Base-by-base conservation (phyloP, 2,888 invertebrate genomes). In the Callosobruchus maculatus region DNA sequence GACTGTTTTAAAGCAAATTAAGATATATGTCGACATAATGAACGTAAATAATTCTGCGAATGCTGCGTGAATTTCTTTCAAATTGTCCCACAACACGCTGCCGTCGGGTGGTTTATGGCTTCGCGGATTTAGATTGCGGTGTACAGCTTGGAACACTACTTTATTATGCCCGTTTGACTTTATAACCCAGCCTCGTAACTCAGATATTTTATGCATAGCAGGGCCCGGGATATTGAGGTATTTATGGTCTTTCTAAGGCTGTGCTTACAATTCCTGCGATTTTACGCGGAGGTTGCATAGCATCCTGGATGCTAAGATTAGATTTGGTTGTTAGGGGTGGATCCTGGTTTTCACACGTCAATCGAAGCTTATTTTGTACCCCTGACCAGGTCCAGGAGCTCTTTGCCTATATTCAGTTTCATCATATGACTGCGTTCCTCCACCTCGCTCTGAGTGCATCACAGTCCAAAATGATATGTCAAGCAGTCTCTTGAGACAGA, bases 1-100 rank as follows among this genome's bases (percentile, higher is more conserved):
- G 68, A 68, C 68, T 68, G 21, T 21, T 68, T 68, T 22, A 21
- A 13, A 68, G 68, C 68, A 68, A 68, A 68, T 68, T 68, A 68
- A 68, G 68, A 68, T 68, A 68, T 22, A 22, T 49, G 49, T 49
- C 68, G 21, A 68, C 22, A 21, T 68, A 68, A 68, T 68, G 22
- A 22, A 68, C 22, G 68, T 68, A 68, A 68, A 68, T 68, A 21
- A 68, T 68, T 68, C 68, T 21, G 22, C 68, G 22, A 68, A 68
- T 68, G 68, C 68, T 49, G 49, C 49, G 49, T 49, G 49, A 49
- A 49, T 49, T 49, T 49, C 49, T 49, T 49, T 68, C 7, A 68
- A 68, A 68, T 22, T 68, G 68, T 22, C 22, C 21, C 22, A 20
- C 7, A 68, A 68, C 68, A 68, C 68, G 68, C 68, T 68, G n/a